These are phyloP conservation scores for Colinus virginianus DNA, from an alignment of 2,113 vertebrate genomes.

Conservation along the genomic window DNA sequence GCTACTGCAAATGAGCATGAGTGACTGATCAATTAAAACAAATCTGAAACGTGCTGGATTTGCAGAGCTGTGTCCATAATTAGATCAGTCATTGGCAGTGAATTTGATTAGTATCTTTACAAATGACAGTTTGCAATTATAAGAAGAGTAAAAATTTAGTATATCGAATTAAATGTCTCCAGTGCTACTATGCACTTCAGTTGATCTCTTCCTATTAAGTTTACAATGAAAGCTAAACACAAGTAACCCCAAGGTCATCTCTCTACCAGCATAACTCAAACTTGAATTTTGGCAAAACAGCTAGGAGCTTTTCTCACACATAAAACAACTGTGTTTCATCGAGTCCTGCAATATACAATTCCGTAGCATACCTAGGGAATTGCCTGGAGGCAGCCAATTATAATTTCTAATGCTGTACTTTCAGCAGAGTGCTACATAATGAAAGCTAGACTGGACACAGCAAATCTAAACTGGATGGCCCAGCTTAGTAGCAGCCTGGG, in stretches of 20 bases:
- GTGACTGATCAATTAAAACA: conserved; percentile 71
- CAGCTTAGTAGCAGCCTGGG: not conserved
- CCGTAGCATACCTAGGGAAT: not conserved
- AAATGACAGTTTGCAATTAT: conserved; percentile 68
- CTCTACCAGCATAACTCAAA: conserved; percentile 4
- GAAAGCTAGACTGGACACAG: not conserved
- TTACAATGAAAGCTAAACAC: conserved; percentile 58
- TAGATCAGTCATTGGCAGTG: conserved; percentile 63
- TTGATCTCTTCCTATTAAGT: conserved; percentile 55
- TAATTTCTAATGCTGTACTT: conserved; percentile 30
- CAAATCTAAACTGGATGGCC: not conserved
- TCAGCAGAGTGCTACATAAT: not conserved
- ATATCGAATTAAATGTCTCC: conserved; percentile 55
- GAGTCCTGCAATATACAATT: not conserved
- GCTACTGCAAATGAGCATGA: conserved; percentile 60
- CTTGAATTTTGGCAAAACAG: conserved; percentile 23
- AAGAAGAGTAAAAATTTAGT: conserved; percentile 63
- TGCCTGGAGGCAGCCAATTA: conserved; percentile 21
- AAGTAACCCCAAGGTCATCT: conserved; percentile 36
- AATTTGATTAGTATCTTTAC: conserved; percentile 66
- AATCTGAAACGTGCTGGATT: conserved; percentile 45
- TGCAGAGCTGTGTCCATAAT: conserved; percentile 45
- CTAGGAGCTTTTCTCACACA: not conserved
- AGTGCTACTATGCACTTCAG: not conserved
- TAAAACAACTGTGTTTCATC: not conserved